phyloP scores from a whole-genome alignment of 2,797 vertebrate genomes.

The Lophius americanus region DNA sequence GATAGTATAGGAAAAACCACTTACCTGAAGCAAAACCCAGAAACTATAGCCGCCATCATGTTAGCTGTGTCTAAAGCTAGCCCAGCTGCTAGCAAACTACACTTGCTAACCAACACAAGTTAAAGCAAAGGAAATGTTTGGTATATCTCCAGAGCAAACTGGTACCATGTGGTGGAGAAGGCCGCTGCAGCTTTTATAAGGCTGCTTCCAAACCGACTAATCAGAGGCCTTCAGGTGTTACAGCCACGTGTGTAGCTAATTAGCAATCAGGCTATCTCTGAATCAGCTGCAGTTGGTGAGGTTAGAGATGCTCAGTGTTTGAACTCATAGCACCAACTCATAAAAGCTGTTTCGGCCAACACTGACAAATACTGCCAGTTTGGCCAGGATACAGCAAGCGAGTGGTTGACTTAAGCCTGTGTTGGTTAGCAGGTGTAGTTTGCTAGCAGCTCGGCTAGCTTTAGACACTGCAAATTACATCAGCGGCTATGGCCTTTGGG shows the following conservation, averaged over 20 bases:
- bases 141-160: neutral
- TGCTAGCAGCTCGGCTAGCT: constrained; percentile 41
- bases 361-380: rapidly evolving
- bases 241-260: constrained; percentile 18
- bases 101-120: constrained; percentile 33
- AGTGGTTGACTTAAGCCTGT: neutral
- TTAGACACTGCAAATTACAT: constrained; percentile 58
- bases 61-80: constrained; percentile 63
- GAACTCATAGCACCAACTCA: neutral
- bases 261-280: neutral
- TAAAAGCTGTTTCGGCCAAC: constrained; percentile 19
- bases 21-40: constrained; percentile 45
- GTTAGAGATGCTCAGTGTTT: neutral
- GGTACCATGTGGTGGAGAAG: neutral
- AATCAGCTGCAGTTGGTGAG: constrained; percentile 13
- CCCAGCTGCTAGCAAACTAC: constrained; percentile 52
- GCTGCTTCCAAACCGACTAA: neutral
- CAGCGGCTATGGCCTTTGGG: constrained; percentile 52
- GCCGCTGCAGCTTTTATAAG: constrained; percentile 7
- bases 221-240: neutral
- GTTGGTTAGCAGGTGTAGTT: constrained; percentile 55
- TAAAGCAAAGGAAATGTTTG: neutral
- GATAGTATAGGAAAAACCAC: rapidly evolving
- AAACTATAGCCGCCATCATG: constrained; percentile 55
- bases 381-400: rapidly evolving